These are phyloP conservation scores for Trididemnum nubilum DNA, from an alignment of 23 tunicate genomes.

Conservation along the genomic window DNA sequence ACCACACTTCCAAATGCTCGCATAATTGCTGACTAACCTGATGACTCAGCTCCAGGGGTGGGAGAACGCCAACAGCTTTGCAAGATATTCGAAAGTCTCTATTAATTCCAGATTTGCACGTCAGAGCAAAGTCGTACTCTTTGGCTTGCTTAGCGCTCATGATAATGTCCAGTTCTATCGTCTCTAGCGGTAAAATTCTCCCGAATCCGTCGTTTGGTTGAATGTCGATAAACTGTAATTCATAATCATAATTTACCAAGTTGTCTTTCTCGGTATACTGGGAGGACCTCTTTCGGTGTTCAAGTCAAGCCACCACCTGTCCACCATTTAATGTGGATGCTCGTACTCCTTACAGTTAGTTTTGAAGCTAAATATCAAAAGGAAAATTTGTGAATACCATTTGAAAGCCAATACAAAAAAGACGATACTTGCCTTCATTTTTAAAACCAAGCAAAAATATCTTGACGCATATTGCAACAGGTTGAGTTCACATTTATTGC, in stretches of 20 bases:
- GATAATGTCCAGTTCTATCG: constrained; percentile 73
- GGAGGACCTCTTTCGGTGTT: too few species aligned
- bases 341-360: not conserved
- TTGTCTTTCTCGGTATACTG: too few species aligned
- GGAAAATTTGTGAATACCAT: too few species aligned
- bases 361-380: too few species aligned
- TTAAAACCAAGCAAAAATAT: too few species aligned
- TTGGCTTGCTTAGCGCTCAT: constrained; percentile 73
- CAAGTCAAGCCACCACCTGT: too few species aligned
- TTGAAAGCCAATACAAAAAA: too few species aligned
- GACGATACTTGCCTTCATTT: too few species aligned
- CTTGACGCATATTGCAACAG: too few species aligned
- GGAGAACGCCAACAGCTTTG: constrained; percentile 85
- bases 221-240: constrained; percentile 74
- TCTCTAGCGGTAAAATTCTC: constrained; percentile 83
- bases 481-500: too few species aligned
- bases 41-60: constrained; percentile 81
- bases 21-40: constrained; percentile 33
- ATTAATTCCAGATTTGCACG: constrained; percentile 63
- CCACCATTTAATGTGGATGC: not conserved
- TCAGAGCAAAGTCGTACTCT: constrained; percentile 68
- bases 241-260: too few species aligned
- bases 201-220: constrained; percentile 98
- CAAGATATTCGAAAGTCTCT: constrained; percentile 58
- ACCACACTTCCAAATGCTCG: not conserved